A percentile compares a stretch with the other conserved stretches of the same genome.
phyloP scores from a whole-genome alignment of 2,888 invertebrate species.

The Brachycybe producta region DNA sequence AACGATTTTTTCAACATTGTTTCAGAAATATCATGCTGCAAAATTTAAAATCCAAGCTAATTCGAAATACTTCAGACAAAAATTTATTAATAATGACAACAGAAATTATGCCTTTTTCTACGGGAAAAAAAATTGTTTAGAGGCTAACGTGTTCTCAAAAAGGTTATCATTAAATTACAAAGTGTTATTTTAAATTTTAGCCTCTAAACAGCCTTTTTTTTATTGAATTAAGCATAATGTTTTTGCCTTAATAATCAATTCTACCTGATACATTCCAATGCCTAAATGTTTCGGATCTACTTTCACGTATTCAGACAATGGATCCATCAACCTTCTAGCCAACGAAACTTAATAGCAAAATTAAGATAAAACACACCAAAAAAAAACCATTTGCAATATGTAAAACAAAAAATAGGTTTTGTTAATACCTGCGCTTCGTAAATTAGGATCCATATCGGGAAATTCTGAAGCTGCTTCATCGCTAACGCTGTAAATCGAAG shows the following conservation, averaged over 20 bases:
- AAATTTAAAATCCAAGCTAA: too few species aligned
- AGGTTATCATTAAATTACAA: too few species aligned
- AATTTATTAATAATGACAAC: too few species aligned
- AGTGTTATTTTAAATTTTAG: too few species aligned
- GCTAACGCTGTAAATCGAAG: constrained; percentile 83
- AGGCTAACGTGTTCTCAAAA: too few species aligned
- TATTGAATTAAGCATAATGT: too few species aligned
- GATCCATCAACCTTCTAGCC: constrained; percentile 77
- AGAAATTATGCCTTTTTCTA: too few species aligned
- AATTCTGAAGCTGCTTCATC: constrained; percentile 70
- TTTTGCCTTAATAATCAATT: background rate
- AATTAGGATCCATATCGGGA: constrained; percentile 64
- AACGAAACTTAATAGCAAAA: constrained; percentile 44
- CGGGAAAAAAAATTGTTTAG: too few species aligned
- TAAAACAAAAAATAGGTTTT: too few species aligned
- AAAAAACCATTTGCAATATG: constrained; percentile 5
- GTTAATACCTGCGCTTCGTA: constrained; percentile 54
- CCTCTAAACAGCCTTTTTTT: too few species aligned
- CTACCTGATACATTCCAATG: constrained; percentile 70
- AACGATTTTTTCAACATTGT: constrained; percentile 55
- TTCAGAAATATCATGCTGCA: constrained; percentile 72
- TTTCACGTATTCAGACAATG: constrained; percentile 80
- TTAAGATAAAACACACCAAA: too few species aligned
- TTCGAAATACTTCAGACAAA: constrained; percentile 13
- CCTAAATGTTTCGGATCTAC: constrained; percentile 79